Evolutionary conservation across 2,113 vertebrate genomes (phyloP), one percentile per base, ranked within the genome.

Genomic region (Bubo bubo): DNA sequence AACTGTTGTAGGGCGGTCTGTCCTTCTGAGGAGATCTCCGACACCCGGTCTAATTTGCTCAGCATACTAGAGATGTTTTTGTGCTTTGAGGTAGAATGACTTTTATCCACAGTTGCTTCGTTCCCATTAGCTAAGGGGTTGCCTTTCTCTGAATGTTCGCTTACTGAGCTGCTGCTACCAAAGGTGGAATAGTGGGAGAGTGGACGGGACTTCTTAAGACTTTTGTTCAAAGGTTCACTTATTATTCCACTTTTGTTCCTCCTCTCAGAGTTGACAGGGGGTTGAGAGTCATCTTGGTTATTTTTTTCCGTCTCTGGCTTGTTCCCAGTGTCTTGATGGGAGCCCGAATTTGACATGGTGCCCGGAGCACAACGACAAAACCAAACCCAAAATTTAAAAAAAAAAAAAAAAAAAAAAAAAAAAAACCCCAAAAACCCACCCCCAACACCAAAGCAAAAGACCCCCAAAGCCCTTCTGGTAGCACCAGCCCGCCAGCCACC

Each of bases 1-100:
- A 99, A 99, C 98, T 99, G 99, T 98, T 99, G 99, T 98, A 99
- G 98, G 95, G 99, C 99, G 87, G 98, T 99, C 98, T 99, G 99
- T 99, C 99, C 99, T 98, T 99, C 99, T 87, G 99, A 97, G 96
- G 99, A 98, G 98, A 99, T 97, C 99, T 99, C 98, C 53, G 99
- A 98, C 98, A 99, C 99, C 94, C 99, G 98, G 98, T 99, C 99
- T 70, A 98, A 98, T 98, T 99, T 99, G 98, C 99, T 98, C 95
- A 99, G 97, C 98, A 98, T 97, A 94, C 98, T 98, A 95, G 98
- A 98, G 98, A 98, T 98, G 87, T 91, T 98, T 98, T 98, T 99
- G 97, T 99, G 98, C 91, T 98, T 98, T 98, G 98, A 98, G 98
- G 98, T 98, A 98, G 98, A 97, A 98, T 99, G 99, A 98, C 98